A percentile compares a stretch with the other conserved stretches of the same genome.
Evolutionary conservation across 2,888 invertebrate genomes (phyloP).

Genomic region (Chorisops tibialis): DNA sequence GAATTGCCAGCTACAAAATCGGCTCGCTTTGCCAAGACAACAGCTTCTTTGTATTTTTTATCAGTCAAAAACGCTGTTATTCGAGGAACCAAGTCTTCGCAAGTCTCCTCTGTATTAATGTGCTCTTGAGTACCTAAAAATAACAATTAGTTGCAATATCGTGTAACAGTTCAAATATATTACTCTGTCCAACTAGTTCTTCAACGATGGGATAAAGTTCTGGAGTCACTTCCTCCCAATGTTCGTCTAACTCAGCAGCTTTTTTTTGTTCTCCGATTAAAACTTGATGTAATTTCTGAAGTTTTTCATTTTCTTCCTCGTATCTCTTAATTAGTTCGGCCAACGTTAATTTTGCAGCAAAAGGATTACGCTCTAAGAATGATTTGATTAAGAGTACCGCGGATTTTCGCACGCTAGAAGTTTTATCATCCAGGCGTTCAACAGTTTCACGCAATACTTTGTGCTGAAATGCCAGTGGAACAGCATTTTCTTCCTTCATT

Average conservation of each 20-base stretch:
- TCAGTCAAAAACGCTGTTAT: constrained; percentile 43
- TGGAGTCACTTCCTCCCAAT: constrained; percentile 42
- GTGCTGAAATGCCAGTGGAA: constrained; percentile 71
- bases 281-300: constrained; percentile 52
- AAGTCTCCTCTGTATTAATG: constrained; percentile 42
- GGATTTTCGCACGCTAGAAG: constrained; percentile 78
- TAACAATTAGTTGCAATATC: background rate
- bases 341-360: constrained; percentile 61
- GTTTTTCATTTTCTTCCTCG: constrained; percentile 47
- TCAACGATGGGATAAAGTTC: constrained; percentile 45
- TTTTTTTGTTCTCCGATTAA: constrained; percentile 58
- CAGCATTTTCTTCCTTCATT: constrained; percentile 72
- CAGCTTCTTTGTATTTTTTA: constrained; percentile 47
- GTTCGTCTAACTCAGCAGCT: constrained; percentile 54
- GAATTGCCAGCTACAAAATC: constrained; percentile 47
- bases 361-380: constrained; percentile 82
- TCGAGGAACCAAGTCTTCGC: constrained; percentile 43
- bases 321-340: constrained; percentile 63
- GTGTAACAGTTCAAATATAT: constrained; percentile 18
- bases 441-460: constrained; percentile 65
- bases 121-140: constrained; percentile 38
- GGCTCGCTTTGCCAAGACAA: constrained; percentile 44
- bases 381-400: constrained; percentile 60
- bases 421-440: constrained; percentile 76
- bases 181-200: constrained; percentile 41